These are phyloP conservation scores for Pterocles burchelli DNA, from an alignment of 2,113 vertebrate genomes.

Conservation along the genomic window DNA sequence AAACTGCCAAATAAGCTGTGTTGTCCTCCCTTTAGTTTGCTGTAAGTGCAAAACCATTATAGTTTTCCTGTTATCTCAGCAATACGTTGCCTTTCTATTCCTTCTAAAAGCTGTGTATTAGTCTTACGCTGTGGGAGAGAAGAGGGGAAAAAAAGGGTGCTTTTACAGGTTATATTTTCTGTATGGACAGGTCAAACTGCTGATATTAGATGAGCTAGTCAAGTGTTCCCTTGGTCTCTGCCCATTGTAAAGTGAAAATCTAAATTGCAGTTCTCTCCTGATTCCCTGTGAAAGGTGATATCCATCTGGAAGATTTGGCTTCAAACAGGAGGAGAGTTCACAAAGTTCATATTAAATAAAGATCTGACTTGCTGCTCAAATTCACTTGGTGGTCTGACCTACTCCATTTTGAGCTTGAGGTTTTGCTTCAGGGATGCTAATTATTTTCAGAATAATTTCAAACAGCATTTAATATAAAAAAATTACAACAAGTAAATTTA, in stretches of 20 bases:
- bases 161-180: background rate
- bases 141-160: background rate
- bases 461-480: background rate
- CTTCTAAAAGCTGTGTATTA: slow-evolving; percentile 3
- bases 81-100: background rate
- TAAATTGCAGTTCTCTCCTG: background rate
- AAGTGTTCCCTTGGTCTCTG: background rate
- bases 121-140: background rate
- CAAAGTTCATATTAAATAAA: background rate
- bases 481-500: no score
- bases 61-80: slow-evolving; percentile 30
- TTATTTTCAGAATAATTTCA: background rate
- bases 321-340: background rate
- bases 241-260: background rate
- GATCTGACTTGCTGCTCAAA: background rate
- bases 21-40: background rate
- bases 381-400: background rate
- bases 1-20: background rate
- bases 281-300: background rate
- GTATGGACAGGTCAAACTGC: background rate
- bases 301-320: background rate
- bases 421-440: background rate
- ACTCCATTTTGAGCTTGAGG: background rate
- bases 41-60: background rate
- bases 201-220: background rate